A percentile compares a stretch with the other conserved stretches of the same genome.
Evolutionary conservation across 2,888 invertebrate species (phyloP).

Genomic region (Agrotis ipsilon): DNA sequence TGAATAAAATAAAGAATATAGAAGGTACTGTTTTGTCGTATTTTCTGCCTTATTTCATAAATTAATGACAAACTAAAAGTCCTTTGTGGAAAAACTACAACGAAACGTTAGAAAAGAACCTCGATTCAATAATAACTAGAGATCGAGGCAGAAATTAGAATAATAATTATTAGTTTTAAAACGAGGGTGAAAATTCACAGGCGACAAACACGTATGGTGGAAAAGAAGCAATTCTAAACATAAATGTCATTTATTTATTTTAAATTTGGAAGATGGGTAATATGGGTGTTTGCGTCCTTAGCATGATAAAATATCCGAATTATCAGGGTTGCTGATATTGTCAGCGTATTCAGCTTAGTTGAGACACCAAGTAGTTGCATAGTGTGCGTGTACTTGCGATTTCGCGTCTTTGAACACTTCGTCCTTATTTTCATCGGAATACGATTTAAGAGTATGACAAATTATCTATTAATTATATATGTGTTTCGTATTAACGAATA

Average conservation of each 20-base stretch:
- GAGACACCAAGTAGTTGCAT: neutral
- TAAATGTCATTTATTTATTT: neutral
- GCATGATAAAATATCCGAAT: neutral
- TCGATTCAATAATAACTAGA: neutral
- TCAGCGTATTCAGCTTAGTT: neutral
- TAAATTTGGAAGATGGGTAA: neutral
- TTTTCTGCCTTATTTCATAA: neutral
- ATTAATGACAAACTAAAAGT: neutral
- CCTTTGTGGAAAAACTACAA: neutral
- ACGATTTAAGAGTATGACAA: neutral
- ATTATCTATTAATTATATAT: too few relatives aligned
- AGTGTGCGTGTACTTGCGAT: neutral
- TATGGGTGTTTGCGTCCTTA: neutral
- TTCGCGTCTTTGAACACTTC: neutral
- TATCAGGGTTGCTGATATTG: neutral
- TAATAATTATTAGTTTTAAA: conserved; percentile 9
- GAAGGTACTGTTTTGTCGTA: neutral
- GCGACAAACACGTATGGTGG: neutral
- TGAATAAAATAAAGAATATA: too few relatives aligned
- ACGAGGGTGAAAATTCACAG: conserved; percentile 19
- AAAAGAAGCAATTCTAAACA: neutral
- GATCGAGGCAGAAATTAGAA: conserved; percentile 1
- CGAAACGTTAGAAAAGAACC: neutral
- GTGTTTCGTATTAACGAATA: too few relatives aligned
- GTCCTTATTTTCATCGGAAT: neutral